Evolutionary conservation across 1,140 invertebrate genomes (phyloP), one percentile per base, ranked within the genome.

Genomic region (Zaprionus tsacasi): DNA sequence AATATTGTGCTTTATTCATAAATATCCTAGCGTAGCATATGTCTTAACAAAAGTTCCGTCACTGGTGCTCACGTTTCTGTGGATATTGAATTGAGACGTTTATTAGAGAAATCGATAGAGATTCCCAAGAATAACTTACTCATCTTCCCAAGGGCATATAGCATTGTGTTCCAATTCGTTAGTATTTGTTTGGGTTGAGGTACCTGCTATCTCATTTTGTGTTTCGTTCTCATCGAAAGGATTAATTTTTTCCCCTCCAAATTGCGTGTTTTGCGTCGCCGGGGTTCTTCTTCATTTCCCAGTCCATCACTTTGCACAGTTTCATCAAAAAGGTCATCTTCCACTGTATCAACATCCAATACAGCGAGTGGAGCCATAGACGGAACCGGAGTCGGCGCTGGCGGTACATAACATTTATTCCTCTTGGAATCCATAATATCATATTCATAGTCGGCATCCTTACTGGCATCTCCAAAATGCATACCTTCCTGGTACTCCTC

Each of bases 31-130:
- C n/a, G 96, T 97, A 87, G 96, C 96, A 93, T 97, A 97, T 89
- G 96, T 97, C 95, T 97, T 97, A 93, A 97, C 96, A 94, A 97
- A 97, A 91, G 96, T 96, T 92, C 95, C 95, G 93, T 97, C 96
- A 93, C 95, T 96, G 93, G 96, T 96, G 93, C 95, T 96, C 13
- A 87, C 77, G 93, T 96, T 96, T 93, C 96, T 97, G 95, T 81
- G 40, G n/a, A 55, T 13, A 30, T 8, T 8, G 2, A 48, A 45
- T 54, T 59, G 2, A n/a, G 0, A 56, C 1, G 40, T 3, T 45
- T 57, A 54, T 35, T 57, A 27, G 13, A 43, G n/a, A 55, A 68
- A 21, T 61, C 15, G 1, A 2, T 25, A 13, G 2, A 12, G 13
- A 50, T 12, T 97, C 96, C n/a, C n/a, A n/a, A n/a, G n/a, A n/a